phyloP scores from a whole-genome alignment of 2,888 invertebrate genomes.

The Pyrgus malvae region DNA sequence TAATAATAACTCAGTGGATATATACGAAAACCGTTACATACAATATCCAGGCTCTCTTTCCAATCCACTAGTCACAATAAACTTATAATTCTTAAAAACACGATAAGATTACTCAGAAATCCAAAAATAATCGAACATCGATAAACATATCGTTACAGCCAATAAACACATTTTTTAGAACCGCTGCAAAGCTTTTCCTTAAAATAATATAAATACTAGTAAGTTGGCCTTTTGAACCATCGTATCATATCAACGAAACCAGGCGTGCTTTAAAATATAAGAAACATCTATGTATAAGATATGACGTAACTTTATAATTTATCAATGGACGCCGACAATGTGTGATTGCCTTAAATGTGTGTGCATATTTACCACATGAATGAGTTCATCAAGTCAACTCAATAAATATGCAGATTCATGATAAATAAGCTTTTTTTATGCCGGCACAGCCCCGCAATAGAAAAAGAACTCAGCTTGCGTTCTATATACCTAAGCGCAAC shows the following conservation, averaged over 20 bases:
- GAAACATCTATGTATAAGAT: background rate
- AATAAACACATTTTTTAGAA: conserved; percentile 5
- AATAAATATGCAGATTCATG: conserved; percentile 10
- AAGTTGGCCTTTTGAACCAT: conserved; percentile 4
- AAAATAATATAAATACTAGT: conserved; percentile 7
- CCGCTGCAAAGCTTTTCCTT: background rate
- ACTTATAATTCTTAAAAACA: background rate
- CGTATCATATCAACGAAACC: conserved; percentile 9
- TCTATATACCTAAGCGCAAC: too few relatives aligned
- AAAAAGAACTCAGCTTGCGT: too few relatives aligned
- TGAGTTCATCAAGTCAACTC: conserved; percentile 18
- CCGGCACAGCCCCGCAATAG: too few relatives aligned
- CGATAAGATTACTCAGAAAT: conserved; percentile 1
- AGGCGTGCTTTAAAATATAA: background rate
- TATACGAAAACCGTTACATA: too few relatives aligned
- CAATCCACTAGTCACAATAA: too few relatives aligned
- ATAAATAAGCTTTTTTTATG: too few relatives aligned
- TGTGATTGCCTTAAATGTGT: background rate
- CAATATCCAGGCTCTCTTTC: too few relatives aligned
- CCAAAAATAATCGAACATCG: conserved; percentile 1
- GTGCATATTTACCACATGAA: conserved; percentile 7
- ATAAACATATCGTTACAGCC: background rate
- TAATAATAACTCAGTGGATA: too few relatives aligned
- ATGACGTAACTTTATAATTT: conserved; percentile 13
- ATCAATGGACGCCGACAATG: conserved; percentile 17